phyloP scores from a whole-genome alignment of 2,113 vertebrate genomes.

The Hippopotamus amphibius region DNA sequence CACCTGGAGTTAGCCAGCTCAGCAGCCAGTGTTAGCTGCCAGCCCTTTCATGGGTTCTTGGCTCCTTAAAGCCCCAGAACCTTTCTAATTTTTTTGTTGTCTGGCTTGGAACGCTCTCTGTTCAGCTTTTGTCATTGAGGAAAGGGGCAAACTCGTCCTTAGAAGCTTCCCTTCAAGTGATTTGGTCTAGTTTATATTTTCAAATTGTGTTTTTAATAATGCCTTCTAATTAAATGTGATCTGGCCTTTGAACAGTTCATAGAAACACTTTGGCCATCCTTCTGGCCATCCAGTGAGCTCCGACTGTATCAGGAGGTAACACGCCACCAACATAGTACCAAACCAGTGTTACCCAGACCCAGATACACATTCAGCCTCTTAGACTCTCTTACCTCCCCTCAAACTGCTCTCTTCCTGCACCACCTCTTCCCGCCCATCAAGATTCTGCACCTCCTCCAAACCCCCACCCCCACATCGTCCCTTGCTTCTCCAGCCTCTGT shows the following conservation, averaged over 20 bases:
- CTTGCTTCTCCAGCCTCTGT: neutral
- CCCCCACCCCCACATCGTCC: rapidly evolving
- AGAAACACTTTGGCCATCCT: neutral
- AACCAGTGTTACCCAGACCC: neutral
- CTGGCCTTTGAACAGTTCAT: neutral
- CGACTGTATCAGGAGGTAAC: neutral
- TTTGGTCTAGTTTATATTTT: neutral
- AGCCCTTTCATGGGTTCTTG: neutral
- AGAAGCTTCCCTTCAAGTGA: neutral
- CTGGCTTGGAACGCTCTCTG: neutral
- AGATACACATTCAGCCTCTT: neutral
- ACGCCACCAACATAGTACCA: neutral
- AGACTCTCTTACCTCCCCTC: neutral
- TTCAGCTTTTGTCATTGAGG: neutral
- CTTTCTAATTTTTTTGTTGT: neutral
- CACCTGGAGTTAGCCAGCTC: neutral
- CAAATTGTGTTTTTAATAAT: neutral
- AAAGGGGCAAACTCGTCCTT: neutral
- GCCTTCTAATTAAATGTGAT: neutral
- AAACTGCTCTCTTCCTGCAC: neutral
- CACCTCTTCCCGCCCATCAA: neutral
- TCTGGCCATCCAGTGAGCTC: neutral
- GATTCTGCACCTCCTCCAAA: neutral
- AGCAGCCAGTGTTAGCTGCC: neutral
- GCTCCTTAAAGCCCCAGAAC: neutral